A percentile compares a stretch with the other conserved stretches of the same genome.
Evolutionary conservation across 2,113 vertebrate genomes (phyloP).

Genomic region (Prunella himalayana): DNA sequence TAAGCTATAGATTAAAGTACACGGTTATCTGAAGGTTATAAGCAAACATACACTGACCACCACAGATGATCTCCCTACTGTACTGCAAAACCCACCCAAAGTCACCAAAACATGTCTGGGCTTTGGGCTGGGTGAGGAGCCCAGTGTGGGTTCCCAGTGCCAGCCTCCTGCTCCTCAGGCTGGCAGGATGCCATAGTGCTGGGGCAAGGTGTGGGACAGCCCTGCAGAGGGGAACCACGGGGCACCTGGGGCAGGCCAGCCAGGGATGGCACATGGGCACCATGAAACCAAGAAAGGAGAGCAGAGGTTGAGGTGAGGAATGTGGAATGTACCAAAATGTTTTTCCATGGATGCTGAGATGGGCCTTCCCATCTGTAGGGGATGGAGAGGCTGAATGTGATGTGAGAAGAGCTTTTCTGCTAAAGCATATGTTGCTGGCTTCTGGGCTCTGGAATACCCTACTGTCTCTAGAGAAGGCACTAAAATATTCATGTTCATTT

Average conservation of each 20-base stretch:
- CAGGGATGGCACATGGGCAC: background rate
- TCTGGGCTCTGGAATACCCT: background rate
- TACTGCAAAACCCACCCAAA: background rate
- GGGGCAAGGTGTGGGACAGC: background rate
- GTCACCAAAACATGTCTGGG: background rate
- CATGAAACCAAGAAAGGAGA: no score
- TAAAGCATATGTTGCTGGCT: rapidly evolving
- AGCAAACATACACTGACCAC: background rate
- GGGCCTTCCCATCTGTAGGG: background rate
- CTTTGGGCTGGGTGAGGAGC: background rate
- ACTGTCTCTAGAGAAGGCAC: background rate
- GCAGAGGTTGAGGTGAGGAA: background rate
- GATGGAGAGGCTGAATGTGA: background rate
- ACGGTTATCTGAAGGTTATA: background rate
- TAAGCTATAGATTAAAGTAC: conserved; percentile 21
- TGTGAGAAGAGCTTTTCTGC: background rate
- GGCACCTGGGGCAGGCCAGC: background rate
- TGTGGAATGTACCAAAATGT: background rate
- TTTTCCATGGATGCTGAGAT: background rate
- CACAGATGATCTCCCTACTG: background rate
- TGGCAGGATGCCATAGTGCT: background rate
- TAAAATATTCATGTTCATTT: background rate
- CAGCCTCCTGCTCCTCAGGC: conserved; percentile 22
- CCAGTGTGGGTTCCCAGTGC: background rate
- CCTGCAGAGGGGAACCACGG: rapidly evolving